Base-by-base conservation (phyloP, 1,140 invertebrate genomes). In the Danaus plexippus region DNA sequence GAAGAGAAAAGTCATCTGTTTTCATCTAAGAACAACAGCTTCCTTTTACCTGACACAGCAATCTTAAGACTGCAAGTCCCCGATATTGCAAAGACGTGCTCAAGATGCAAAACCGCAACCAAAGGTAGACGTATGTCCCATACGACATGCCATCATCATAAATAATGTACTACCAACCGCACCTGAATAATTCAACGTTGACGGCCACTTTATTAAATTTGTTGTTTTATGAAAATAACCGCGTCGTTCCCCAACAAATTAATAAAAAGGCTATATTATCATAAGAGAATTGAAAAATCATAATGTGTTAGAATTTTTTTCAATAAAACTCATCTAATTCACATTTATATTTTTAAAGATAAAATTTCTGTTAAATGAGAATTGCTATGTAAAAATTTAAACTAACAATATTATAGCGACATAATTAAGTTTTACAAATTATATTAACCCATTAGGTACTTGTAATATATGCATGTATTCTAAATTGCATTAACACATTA, bases 171-270 rank as follows among this genome's bases (percentile, higher is more conserved):
- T 68, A 61, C 63, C 69, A 64, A 55, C 51, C 67, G 61, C 54
- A 66, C 63, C 65, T 85, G 82, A 80, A 84, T 81, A 72, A 84
- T 86, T 84, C 78, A 86, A 74, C 78, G 72, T 66, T 67, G 64
- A 77, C 68, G 76, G 71, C 67, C 76, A 80, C 77, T 82, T 79
- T 84, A 84, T 84, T 84, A 84, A 82, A 82, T 84, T 84, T 80
- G 77, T 84, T 79, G 67, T 82, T 78, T 79, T 75, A 81, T 73
- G 77, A 80, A 79, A 80, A 83, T 73, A 77, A 75, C 73, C 67
- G 54, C 59, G 60, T 57, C 57, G 47, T 46, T 48, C 56, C 46
- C 56, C 53, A 56, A 70, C 69, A 77, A 77, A 80, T 75, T 80
- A 80, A 77, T 77, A 75, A 56, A 62, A 65, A 62, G 53, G 56